Evolutionary conservation across 2,888 invertebrate genomes (phyloP).

Genomic region (Drosophila flavopinicola): DNA sequence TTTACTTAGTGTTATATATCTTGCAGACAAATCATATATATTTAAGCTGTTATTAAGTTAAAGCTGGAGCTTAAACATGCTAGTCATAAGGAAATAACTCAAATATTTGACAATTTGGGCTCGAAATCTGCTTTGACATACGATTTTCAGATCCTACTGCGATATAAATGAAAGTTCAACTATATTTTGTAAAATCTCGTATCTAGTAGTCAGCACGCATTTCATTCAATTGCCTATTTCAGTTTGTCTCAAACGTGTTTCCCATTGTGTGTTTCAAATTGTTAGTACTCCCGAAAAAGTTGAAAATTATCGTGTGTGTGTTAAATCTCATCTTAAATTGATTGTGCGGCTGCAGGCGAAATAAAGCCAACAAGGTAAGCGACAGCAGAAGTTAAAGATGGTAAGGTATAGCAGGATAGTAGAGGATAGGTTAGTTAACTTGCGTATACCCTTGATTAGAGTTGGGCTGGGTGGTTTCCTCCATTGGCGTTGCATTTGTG

Average conservation of each 20-base stretch:
- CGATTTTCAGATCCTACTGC: no score
- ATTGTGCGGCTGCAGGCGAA: not conserved
- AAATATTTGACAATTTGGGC: no score
- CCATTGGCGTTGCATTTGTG: not conserved
- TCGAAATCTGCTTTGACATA: no score
- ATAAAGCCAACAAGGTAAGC: constrained; percentile 5
- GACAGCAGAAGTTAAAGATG: not conserved
- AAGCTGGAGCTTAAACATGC: no score
- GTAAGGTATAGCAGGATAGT: not conserved
- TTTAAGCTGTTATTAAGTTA: no score
- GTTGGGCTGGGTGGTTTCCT: not conserved
- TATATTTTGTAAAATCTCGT: not conserved
- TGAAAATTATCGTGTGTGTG: not conserved
- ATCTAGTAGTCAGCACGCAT: not conserved
- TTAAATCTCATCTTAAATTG: not conserved
- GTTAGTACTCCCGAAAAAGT: constrained; percentile 1
- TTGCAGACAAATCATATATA: no score
- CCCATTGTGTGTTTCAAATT: constrained; percentile 33
- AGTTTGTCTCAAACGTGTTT: constrained; percentile 22
- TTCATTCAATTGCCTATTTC: constrained; percentile 1
- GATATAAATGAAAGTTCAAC: no score
- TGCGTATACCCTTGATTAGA: constrained; percentile 30
- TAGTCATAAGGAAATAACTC: no score
- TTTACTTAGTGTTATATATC: no score
- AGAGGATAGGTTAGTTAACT: not conserved